Conservation (phyloP, 2,113 vertebrate genomes). For the Oreochromis tanganicae region DNA sequence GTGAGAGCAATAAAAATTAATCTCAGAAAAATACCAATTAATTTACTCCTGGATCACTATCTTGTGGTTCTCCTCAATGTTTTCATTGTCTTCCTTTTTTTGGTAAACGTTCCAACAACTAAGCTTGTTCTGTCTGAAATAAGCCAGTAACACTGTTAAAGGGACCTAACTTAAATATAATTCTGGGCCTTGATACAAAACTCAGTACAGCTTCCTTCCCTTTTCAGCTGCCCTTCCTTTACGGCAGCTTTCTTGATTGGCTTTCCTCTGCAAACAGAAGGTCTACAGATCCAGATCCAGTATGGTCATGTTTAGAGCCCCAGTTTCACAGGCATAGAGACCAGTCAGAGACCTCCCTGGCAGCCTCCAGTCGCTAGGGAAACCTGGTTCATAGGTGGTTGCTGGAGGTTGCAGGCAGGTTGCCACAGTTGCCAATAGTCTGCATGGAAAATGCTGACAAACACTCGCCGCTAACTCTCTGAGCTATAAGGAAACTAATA, state of each 20-base stretch:
- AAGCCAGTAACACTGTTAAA: not conserved
- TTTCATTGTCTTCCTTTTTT: not conserved
- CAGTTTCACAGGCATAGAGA: not conserved
- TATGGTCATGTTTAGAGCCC: not conserved
- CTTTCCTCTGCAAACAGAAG: not conserved
- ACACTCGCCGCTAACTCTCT: not conserved
- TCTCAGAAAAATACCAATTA: not conserved
- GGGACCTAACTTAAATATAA: not conserved
- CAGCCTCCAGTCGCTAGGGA: not conserved
- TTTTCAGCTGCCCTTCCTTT: not conserved
- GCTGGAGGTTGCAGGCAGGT: not conserved
- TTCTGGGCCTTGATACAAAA: not conserved
- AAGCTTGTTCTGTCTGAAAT: not conserved
- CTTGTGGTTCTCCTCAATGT: not conserved
- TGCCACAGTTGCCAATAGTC: not conserved
- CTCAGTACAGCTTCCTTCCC: not conserved
- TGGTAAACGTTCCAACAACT: not conserved
- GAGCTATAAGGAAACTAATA: not conserved
- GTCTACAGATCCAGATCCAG: not conserved
- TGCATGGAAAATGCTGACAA: not conserved
- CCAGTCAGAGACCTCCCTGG: not conserved
- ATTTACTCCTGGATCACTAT: not conserved
- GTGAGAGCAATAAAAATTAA: not conserved
- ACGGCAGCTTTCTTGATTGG: not conserved
- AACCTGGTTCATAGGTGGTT: not conserved